A percentile compares a stretch with the other conserved stretches of the same genome.
Conservation (phyloP, 2,888 invertebrate genomes). For the Drosophila imparisetae region DNA sequence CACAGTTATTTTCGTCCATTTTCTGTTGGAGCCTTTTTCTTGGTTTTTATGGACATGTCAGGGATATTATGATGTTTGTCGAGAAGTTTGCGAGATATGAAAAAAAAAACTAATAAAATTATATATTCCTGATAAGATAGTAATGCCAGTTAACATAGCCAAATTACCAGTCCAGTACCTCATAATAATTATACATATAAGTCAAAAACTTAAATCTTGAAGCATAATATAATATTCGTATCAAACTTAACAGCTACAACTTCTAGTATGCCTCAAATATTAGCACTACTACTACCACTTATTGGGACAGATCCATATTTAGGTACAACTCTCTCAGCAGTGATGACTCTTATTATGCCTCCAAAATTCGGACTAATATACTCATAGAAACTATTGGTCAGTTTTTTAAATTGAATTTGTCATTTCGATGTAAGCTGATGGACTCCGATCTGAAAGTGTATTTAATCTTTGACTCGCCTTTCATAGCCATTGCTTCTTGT, state of each 20-base stretch:
- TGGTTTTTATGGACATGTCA: neutral
- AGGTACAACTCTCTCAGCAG: neutral
- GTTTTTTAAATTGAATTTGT: neutral
- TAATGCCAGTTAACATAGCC: neutral
- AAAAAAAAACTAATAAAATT: neutral
- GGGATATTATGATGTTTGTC: neutral
- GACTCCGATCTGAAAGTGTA: neutral
- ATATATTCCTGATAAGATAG: neutral
- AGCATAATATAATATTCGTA: neutral
- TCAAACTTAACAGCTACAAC: neutral
- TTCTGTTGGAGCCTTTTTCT: neutral
- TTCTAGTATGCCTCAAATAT: neutral
- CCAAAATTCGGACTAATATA: neutral
- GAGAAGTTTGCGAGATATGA: neutral
- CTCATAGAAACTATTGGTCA: neutral
- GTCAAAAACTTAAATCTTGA: neutral
- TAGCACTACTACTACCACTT: neutral
- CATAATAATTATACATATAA: too few species aligned
- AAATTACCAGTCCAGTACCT: neutral
- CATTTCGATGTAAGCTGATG: neutral
- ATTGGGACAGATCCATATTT: neutral
- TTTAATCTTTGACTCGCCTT: neutral
- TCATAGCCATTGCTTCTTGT: neutral
- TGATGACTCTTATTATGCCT: neutral
- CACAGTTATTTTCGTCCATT: constrained; percentile 7